These are phyloP conservation scores for Sarcophaga subvicina DNA, from an alignment of 2,888 invertebrate species.

Conservation along the genomic window DNA sequence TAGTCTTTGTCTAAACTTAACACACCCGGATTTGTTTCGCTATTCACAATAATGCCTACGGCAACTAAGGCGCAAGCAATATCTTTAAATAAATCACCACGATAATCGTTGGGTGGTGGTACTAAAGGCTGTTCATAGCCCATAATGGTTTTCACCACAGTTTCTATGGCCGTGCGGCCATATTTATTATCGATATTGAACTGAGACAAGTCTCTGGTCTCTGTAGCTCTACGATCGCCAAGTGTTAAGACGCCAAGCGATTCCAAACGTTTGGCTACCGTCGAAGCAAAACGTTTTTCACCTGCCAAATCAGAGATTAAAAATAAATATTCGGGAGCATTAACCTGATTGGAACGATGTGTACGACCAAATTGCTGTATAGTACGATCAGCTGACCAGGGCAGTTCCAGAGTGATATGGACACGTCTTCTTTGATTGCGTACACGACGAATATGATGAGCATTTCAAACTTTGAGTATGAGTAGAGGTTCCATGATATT, in stretches of 20 bases:
- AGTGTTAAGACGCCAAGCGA: constrained; percentile 98
- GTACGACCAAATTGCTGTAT: constrained; percentile 99
- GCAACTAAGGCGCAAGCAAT: constrained; percentile 97
- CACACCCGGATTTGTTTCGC: constrained; percentile 90
- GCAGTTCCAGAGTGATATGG: constrained; percentile 98
- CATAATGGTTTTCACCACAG: constrained; percentile 97
- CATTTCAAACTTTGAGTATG: too few species aligned
- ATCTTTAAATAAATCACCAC: constrained; percentile 97
- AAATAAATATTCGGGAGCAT: constrained; percentile 99
- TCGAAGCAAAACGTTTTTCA: constrained; percentile 97
- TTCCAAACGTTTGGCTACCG: constrained; percentile 97
- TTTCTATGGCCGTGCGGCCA: constrained; percentile 96
- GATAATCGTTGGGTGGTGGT: constrained; percentile 92
- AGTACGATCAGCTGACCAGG: constrained; percentile 99
- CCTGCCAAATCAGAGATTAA: constrained; percentile 99
- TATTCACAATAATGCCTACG: constrained; percentile 95
- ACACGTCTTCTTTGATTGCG: constrained; percentile 96
- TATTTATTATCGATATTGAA: constrained; percentile 99
- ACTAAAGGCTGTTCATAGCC: constrained; percentile 93
- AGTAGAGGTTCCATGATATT: too few species aligned
- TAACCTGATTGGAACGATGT: constrained; percentile 98
- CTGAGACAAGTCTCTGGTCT: constrained; percentile 97
- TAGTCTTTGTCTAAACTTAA: constrained; percentile 95
- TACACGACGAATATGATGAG: constrained; percentile 84
- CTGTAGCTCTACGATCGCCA: constrained; percentile 98